Conservation (phyloP, 2,113 vertebrate genomes). For the Phoxinus phoxinus region DNA sequence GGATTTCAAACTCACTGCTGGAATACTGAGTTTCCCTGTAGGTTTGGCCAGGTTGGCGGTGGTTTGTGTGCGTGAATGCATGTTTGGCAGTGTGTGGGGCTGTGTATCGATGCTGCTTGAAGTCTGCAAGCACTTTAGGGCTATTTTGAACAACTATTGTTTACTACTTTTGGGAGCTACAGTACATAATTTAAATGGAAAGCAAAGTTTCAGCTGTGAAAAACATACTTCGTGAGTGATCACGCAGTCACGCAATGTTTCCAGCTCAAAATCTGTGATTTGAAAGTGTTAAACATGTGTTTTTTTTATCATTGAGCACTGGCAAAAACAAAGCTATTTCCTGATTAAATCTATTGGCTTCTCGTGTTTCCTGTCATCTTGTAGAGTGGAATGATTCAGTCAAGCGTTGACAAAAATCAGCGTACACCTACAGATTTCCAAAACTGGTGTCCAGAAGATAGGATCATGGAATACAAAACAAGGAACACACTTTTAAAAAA, state of each 20-base stretch:
- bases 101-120: conserved; percentile 35
- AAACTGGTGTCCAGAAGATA: conserved; percentile 55
- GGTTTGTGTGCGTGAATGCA: conserved; percentile 6
- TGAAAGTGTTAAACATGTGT: background rate
- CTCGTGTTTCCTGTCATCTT: conserved; percentile 41
- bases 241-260: background rate
- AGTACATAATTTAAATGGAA: conserved; percentile 43
- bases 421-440: conserved; percentile 16
- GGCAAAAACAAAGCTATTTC: conserved; percentile 37
- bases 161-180: conserved; percentile 42
- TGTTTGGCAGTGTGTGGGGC: conserved; percentile 27
- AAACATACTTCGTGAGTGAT: background rate
- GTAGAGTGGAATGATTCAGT: conserved; percentile 4
- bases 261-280: conserved; percentile 8
- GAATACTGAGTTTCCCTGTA: conserved; percentile 51
- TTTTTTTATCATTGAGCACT: background rate
- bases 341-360: conserved; percentile 40
- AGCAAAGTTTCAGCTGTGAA: conserved; percentile 26
- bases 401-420: conserved; percentile 40
- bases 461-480: conserved; percentile 52
- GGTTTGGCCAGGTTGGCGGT: conserved; percentile 22
- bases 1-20: conserved; percentile 45
- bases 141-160: conserved; percentile 47
- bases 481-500: background rate
- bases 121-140: conserved; percentile 43